Percentiles rank a stretch among this genome's conserved stretches.
Evolutionary conservation across 2,113 vertebrate species (phyloP).

Genomic region (Caloenas nicobarica): DNA sequence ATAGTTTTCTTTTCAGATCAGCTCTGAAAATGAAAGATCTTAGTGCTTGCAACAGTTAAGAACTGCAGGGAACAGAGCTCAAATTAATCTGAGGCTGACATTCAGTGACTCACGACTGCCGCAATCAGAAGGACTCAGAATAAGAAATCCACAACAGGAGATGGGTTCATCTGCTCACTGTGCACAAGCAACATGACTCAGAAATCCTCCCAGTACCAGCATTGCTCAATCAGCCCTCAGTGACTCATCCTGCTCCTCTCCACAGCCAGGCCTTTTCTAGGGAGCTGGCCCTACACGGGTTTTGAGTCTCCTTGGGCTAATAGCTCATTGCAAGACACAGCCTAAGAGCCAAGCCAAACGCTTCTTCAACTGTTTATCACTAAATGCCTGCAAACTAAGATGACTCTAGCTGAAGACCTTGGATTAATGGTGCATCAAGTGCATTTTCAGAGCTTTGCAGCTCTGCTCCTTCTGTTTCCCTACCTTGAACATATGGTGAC

Average conservation of each 20-base stretch:
- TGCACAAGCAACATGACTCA: slow-evolving; percentile 18
- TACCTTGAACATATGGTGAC: background rate
- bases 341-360: background rate
- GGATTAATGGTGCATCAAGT: background rate
- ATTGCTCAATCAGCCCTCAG: slow-evolving; percentile 34
- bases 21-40: background rate
- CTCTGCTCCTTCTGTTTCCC: background rate
- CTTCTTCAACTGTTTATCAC: background rate
- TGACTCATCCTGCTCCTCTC: slow-evolving; percentile 45
- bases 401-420: background rate
- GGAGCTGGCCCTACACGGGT: background rate
- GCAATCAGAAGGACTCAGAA: slow-evolving; percentile 6
- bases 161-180: background rate
- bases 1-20: background rate
- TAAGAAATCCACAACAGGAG: slow-evolving; percentile 15
- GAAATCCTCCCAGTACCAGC: background rate
- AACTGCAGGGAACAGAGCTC: background rate
- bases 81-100: background rate
- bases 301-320: background rate
- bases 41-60: background rate
- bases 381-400: background rate
- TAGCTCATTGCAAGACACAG: background rate
- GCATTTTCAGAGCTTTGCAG: background rate
- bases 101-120: slow-evolving; percentile 39
- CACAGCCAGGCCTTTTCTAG: slow-evolving; percentile 2